These are phyloP conservation scores for Cyanoderma ruficeps DNA, from an alignment of 2,113 vertebrate species.

Conservation along the genomic window DNA sequence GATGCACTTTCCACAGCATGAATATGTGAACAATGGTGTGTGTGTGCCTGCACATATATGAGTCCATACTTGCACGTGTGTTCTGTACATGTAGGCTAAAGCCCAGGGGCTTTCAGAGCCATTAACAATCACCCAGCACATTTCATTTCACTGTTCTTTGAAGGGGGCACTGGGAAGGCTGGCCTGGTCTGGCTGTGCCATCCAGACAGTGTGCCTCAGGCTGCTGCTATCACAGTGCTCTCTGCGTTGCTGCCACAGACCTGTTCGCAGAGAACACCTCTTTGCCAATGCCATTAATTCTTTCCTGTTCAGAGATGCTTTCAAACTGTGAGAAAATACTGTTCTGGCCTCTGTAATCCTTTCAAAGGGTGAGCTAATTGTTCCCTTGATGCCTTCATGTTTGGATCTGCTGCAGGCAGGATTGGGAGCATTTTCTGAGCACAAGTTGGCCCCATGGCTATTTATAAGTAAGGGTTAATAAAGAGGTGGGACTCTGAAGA, in stretches of 20 bases:
- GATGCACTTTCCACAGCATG: background rate
- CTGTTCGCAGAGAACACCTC: background rate
- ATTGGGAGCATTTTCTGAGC: background rate
- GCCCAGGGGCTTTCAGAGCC: background rate
- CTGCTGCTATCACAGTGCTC: rapidly evolving
- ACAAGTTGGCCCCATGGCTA: background rate
- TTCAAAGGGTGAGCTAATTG: background rate
- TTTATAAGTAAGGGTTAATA: background rate
- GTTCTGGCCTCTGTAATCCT: background rate
- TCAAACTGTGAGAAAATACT: background rate
- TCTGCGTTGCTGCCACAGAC: background rate
- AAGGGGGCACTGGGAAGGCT: background rate
- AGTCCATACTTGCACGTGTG: background rate
- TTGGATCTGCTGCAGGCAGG: background rate
- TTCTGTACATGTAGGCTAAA: background rate
- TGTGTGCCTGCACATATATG: background rate
- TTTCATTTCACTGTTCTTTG: background rate
- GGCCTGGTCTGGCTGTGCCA: background rate
- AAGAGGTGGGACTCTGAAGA: background rate
- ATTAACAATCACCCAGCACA: background rate
- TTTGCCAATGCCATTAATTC: background rate
- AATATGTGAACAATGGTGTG: rapidly evolving
- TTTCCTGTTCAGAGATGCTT: background rate
- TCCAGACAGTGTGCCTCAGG: rapidly evolving
- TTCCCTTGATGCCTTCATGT: background rate